A percentile compares a stretch with the other conserved stretches of the same genome.
phyloP scores from a whole-genome alignment of 2,797 vertebrate species.

The Synanceia verrucosa region DNA sequence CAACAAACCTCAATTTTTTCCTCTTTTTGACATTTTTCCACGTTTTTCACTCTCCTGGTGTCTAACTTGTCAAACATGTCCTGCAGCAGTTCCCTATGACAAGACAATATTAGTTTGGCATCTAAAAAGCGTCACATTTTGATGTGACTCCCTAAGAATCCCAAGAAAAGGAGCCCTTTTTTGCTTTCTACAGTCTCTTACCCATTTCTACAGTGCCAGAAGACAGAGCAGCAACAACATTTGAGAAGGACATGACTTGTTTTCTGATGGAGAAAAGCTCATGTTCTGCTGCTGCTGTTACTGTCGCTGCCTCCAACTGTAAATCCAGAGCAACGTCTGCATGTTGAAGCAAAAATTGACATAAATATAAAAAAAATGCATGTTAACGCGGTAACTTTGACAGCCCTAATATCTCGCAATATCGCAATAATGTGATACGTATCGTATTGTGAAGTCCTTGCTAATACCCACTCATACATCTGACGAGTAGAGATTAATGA shows the following conservation, averaged over 20 bases:
- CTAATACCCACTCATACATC: too few relatives aligned
- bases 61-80: neutral
- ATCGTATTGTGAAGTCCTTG: too few relatives aligned
- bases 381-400: too few relatives aligned
- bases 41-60: neutral
- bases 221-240: neutral
- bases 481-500: too few relatives aligned
- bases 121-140: neutral
- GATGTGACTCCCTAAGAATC: neutral
- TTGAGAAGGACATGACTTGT: neutral
- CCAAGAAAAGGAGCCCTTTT: neutral
- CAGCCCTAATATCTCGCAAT: too few relatives aligned
- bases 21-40: too few relatives aligned
- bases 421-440: too few relatives aligned
- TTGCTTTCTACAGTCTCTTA: neutral
- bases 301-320: neutral
- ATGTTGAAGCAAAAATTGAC: too few relatives aligned
- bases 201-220: neutral
- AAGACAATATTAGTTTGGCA: neutral
- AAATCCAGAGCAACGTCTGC: too few relatives aligned
- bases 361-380: too few relatives aligned
- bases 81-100: neutral
- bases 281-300: neutral
- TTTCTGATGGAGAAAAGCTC: constrained; percentile 10
- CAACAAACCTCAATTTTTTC: too few relatives aligned